Evolutionary conservation across 2,797 vertebrate genomes (phyloP).

Genomic region (Malacoctenus gilli): DNA sequence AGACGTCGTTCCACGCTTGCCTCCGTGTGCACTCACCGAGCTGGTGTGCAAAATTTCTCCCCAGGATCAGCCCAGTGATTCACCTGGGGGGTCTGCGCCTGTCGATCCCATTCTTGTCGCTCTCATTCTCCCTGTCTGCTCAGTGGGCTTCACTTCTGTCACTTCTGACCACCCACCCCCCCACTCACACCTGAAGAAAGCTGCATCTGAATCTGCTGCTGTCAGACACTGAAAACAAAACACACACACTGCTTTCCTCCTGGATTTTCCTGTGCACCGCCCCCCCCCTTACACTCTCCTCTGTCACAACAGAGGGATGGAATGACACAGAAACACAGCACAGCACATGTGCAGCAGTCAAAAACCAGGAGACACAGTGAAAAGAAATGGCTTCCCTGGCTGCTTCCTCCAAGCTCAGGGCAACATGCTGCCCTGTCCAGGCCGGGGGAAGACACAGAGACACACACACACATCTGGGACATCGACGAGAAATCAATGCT

Average conservation of each 20-base stretch:
- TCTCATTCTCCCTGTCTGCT: constrained; percentile 49
- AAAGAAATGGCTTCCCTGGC: constrained; percentile 73
- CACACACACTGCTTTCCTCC: constrained; percentile 43
- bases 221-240: constrained; percentile 30
- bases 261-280: constrained; percentile 25
- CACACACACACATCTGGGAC: constrained; percentile 32
- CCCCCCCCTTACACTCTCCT: constrained; percentile 28
- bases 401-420: constrained; percentile 68
- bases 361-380: constrained; percentile 56
- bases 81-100: constrained; percentile 39
- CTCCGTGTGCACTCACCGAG: neutral
- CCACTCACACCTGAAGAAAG: constrained; percentile 20
- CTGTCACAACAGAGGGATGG: constrained; percentile 52
- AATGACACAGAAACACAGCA: constrained; percentile 35
- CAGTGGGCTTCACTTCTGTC: constrained; percentile 31
- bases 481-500: constrained; percentile 41
- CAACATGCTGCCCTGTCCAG: constrained; percentile 53
- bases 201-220: constrained; percentile 13
- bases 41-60: constrained; percentile 39
- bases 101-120: constrained; percentile 39
- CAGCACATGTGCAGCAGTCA: constrained; percentile 65
- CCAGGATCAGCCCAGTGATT: constrained; percentile 32
- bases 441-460: constrained; percentile 52
- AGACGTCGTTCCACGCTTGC: constrained; percentile 4
- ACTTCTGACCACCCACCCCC: constrained; percentile 21